Conservation (phyloP, 2,113 vertebrate species). For the Bombycilla garrulus region DNA sequence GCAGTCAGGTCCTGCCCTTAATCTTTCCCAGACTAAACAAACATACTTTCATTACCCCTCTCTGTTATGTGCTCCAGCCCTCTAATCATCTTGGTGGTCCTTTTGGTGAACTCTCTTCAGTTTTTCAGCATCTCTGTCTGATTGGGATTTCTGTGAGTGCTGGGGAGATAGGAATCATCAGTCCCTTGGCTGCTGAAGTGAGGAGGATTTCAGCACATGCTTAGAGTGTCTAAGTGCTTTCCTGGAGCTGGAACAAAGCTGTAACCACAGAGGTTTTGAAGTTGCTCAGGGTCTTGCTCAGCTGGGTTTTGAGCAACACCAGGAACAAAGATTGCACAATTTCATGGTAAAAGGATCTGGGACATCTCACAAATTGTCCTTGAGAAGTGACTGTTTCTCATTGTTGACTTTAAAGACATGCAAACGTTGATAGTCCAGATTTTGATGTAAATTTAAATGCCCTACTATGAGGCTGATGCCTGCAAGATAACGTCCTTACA, state of each 20-base stretch:
- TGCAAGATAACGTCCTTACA: background rate
- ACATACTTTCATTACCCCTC: background rate
- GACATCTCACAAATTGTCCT: background rate
- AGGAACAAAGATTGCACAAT: background rate
- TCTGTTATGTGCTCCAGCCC: background rate
- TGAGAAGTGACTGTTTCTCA: background rate
- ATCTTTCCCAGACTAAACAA: slow-evolving; percentile 1
- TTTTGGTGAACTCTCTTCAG: background rate
- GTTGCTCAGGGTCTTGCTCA: background rate
- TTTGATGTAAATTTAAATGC: background rate
- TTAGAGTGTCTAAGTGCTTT: background rate
- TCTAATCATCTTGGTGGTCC: background rate
- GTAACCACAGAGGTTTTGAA: background rate
- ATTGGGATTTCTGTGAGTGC: background rate
- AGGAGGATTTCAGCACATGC: background rate
- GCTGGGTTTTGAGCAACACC: background rate
- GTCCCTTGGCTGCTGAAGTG: background rate
- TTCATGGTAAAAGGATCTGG: background rate
- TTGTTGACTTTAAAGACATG: background rate
- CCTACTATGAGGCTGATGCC: background rate
- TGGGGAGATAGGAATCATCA: background rate
- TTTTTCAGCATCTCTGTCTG: background rate
- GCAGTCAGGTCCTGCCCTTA: background rate
- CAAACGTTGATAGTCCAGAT: background rate
- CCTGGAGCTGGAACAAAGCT: background rate